phyloP scores from a whole-genome alignment of 2,888 invertebrate species.

The Parelbella ahira region DNA sequence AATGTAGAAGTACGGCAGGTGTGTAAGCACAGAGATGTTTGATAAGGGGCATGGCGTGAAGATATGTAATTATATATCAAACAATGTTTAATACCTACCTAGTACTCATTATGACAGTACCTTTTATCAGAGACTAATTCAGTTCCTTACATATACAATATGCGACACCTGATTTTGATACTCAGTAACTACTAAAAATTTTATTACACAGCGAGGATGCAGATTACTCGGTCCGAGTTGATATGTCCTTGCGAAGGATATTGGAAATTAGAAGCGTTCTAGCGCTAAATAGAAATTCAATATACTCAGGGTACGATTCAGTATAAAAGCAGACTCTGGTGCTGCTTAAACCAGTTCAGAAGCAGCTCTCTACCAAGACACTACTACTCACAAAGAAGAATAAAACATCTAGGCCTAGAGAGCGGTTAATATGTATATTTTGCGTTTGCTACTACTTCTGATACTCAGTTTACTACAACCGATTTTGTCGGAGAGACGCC shows the following conservation, averaged over 20 bases:
- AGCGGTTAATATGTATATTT: conserved; percentile 75
- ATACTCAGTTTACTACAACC: conserved; percentile 63
- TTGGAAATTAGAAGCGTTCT: conserved; percentile 73
- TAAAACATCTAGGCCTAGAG: conserved; percentile 38
- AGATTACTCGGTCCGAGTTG: conserved; percentile 11
- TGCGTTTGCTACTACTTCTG: conserved; percentile 69
- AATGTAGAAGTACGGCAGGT: too few species aligned
- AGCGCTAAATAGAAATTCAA: conserved; percentile 66
- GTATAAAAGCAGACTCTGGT: conserved; percentile 54
- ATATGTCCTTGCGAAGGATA: conserved; percentile 45
- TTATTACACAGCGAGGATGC: conserved; percentile 17
- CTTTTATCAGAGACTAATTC: too few species aligned
- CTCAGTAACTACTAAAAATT: too few species aligned
- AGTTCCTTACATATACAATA: too few species aligned
- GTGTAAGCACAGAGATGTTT: too few species aligned
- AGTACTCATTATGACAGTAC: too few species aligned
- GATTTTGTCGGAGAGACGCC: conserved; percentile 52
- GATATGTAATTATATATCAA: too few species aligned
- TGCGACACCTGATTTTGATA: too few species aligned
- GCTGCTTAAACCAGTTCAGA: conserved; percentile 53
- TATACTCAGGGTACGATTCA: conserved; percentile 38
- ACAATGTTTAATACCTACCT: too few species aligned
- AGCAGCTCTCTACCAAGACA: conserved; percentile 51
- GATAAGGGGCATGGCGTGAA: too few species aligned
- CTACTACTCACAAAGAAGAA: conserved; percentile 40